Evolutionary conservation across 1,140 invertebrate species (phyloP).

Genomic region (Lepeophtheirus salmonis): DNA sequence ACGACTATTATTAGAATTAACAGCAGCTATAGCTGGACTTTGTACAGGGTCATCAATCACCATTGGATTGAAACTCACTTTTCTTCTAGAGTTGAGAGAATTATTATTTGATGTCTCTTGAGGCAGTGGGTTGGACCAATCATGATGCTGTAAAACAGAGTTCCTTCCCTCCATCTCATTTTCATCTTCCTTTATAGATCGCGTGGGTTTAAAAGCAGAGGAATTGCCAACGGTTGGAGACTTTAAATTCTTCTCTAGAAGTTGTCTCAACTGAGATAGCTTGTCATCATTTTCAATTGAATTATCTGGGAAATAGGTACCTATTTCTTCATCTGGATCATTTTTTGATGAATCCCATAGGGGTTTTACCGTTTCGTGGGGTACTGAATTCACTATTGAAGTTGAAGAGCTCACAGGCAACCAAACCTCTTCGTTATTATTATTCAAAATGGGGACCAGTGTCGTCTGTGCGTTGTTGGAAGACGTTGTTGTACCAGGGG

Average conservation of each 20-base stretch:
- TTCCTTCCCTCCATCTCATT: not conserved
- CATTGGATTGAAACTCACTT: slow-evolving; percentile 41
- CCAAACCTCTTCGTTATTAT: not conserved
- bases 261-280: slow-evolving; percentile 45
- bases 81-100: slow-evolving; percentile 26
- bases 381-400: not conserved
- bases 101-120: slow-evolving; percentile 1
- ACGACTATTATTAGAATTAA: slow-evolving; percentile 40
- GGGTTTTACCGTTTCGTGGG: not conserved
- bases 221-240: slow-evolving; percentile 14
- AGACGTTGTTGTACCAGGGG: not conserved
- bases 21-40: not conserved
- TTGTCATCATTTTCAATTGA: slow-evolving; percentile 30
- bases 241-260: slow-evolving; percentile 44
- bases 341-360: not conserved
- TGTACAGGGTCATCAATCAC: slow-evolving; percentile 19
- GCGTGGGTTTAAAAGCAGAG: slow-evolving; percentile 4
- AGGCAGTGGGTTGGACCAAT: not conserved
- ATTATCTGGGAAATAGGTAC: not conserved
- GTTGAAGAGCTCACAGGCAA: not conserved
- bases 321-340: not conserved
- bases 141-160: too few relatives aligned
- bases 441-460: not conserved
- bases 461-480: not conserved
- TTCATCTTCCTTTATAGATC: slow-evolving; percentile 2